Conservation (phyloP, 1,140 invertebrate species). For the Myzus persicae region DNA sequence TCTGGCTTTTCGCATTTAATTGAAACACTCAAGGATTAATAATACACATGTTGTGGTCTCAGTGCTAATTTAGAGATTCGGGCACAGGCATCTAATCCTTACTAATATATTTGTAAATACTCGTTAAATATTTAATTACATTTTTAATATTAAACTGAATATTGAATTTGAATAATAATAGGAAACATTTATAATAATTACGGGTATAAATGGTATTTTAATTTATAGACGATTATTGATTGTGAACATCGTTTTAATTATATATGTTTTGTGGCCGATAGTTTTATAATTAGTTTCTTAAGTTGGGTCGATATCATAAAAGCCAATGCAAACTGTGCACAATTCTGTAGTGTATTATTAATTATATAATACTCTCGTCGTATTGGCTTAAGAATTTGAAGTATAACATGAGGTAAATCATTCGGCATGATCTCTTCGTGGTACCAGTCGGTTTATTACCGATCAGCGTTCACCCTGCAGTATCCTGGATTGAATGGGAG, state of each 20-base stretch:
- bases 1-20: not conserved
- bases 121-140: conserved; percentile 1
- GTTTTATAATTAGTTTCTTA: not conserved
- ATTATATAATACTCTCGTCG: not conserved
- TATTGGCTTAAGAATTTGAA: not conserved
- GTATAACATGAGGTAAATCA: not conserved
- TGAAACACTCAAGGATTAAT: not conserved
- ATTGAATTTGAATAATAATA: not conserved
- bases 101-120: not conserved
- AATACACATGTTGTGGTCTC: not conserved
- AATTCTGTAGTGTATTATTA: not conserved
- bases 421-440: not conserved
- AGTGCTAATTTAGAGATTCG: not conserved
- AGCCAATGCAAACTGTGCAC: too few relatives aligned
- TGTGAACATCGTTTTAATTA: not conserved
- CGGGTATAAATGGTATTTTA: not conserved
- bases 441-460: not conserved
- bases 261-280: not conserved
- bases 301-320: not conserved
- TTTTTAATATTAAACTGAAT: not conserved
- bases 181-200: not conserved
- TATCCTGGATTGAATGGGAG: not conserved
- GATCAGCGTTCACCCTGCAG: not conserved
- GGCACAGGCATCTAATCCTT: not conserved
- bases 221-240: not conserved